A percentile compares a stretch with the other conserved stretches of the same genome.
These are phyloP conservation scores for Phorcus lineatus DNA, from an alignment of 2,888 invertebrate genomes.

Conservation along the genomic window DNA sequence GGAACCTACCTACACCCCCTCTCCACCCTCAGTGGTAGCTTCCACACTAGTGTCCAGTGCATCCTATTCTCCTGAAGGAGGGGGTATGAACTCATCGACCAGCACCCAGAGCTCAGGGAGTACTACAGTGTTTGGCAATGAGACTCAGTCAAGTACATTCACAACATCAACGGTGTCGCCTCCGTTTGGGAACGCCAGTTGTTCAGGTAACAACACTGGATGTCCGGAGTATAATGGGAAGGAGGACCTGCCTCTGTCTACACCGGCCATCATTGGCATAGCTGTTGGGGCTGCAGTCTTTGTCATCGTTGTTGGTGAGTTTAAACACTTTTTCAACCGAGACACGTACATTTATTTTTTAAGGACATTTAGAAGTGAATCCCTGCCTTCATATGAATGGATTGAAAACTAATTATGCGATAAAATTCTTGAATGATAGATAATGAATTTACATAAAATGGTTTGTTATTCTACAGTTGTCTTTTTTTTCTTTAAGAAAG, in stretches of 20 bases:
- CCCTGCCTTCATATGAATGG: too few species aligned
- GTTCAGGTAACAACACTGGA: constrained; percentile 14
- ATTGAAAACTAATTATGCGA: too few species aligned
- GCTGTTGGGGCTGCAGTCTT: constrained; percentile 29
- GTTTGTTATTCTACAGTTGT: too few species aligned
- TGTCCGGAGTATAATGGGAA: constrained; percentile 19
- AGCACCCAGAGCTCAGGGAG: neutral
- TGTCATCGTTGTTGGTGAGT: constrained; percentile 34
- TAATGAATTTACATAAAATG: neutral
- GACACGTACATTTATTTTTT: neutral
- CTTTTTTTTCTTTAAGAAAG: too few species aligned
- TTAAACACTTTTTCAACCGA: neutral
- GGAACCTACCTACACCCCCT: neutral
- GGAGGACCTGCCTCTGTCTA: constrained; percentile 12
- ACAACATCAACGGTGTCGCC: neutral
- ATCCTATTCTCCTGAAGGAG: constrained; percentile 1
- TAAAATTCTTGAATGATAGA: neutral
- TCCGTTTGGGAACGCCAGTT: neutral
- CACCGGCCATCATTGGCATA: constrained; percentile 30
- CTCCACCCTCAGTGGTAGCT: neutral
- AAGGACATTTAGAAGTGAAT: too few species aligned
- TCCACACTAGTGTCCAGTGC: neutral
- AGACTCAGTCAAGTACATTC: neutral
- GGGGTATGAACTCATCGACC: constrained; percentile 3
- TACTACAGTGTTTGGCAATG: neutral